Base-by-base conservation (phyloP, 2,113 vertebrate species). In the Pomatorhinus ruficollis region DNA sequence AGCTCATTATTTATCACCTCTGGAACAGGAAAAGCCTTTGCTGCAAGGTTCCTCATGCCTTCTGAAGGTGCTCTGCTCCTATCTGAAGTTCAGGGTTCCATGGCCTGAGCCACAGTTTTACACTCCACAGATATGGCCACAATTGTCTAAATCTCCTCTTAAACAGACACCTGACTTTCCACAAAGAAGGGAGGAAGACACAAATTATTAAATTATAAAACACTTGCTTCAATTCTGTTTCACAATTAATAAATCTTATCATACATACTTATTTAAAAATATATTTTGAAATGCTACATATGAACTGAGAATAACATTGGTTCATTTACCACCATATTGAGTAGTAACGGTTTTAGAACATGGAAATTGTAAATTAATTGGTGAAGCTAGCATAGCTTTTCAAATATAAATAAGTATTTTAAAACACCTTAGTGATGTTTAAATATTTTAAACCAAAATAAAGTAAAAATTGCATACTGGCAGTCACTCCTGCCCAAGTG, bases 241-340 rank as follows among this genome's bases (percentile, higher is more conserved):
- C 35, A 68, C 6, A 8, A 91, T 70, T 68, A 89, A 92, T 57
- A 95, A 61, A 88, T 89, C 40, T 93, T 78, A 74, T 70, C 15
- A 84, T 35, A 94, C 59, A 89, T 35, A 72, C 53, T 75, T 45
- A 92, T 59, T 92, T 70, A 87, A 97, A 96, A 94, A 97, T 91
- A 86, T 53, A 90, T 65, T 89, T 93, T 93, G 71, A 95, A 97
- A 94, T 94, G 86, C 81, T 97, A 97, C 91, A 96, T 94, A 89
- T 49, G 75, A 96, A 94, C 63, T 66, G 95, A 85, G 71, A 83
- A 93, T n/a, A 70, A 44, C 2, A 39, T 21, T 61, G 54, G 33
- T 66, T 79, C 44, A 64, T 60, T 90, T 65, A 81, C 44, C 57
- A 69, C n/a, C 77, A 35, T 10, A 70, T 28, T 78, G 80, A 75